Evolutionary conservation across 2,888 invertebrate genomes (phyloP).

Genomic region (Lingula anatina): DNA sequence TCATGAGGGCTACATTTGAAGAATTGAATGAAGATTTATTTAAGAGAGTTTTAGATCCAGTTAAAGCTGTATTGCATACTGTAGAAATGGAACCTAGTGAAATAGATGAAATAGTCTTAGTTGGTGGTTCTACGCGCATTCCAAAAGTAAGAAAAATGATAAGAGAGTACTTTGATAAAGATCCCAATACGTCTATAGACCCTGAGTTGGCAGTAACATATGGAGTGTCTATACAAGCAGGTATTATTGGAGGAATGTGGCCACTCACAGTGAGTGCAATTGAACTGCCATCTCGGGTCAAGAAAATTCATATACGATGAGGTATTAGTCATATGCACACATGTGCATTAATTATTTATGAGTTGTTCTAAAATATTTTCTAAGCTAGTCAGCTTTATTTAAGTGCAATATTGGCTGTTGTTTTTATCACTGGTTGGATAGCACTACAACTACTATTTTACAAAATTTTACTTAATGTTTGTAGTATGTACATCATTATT

Average conservation of each 20-base stretch:
- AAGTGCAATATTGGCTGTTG: too few relatives aligned
- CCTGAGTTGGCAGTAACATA: constrained; percentile 56
- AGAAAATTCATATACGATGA: constrained; percentile 35
- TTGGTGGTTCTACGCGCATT: constrained; percentile 56
- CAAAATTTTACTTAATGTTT: too few relatives aligned
- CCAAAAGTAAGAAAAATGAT: constrained; percentile 53
- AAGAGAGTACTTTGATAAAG: constrained; percentile 48
- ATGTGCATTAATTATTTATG: too few relatives aligned
- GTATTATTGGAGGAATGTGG: constrained; percentile 57
- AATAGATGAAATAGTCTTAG: constrained; percentile 56
- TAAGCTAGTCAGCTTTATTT: too few relatives aligned
- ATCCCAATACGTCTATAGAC: constrained; percentile 47
- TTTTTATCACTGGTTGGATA: too few relatives aligned
- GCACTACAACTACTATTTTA: too few relatives aligned
- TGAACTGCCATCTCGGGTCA: constrained; percentile 38
- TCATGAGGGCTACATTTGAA: constrained; percentile 53
- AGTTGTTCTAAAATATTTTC: too few relatives aligned
- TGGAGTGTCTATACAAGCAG: constrained; percentile 56
- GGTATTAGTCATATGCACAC: too few relatives aligned
- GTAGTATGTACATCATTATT: too few relatives aligned
- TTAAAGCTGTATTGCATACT: constrained; percentile 50
- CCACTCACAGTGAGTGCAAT: constrained; percentile 54
- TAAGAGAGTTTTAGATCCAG: constrained; percentile 51
- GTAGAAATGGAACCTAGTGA: constrained; percentile 40
- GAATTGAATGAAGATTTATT: constrained; percentile 53